These are phyloP conservation scores for Heterotis niloticus DNA, from an alignment of 2,113 vertebrate genomes.

Conservation along the genomic window DNA sequence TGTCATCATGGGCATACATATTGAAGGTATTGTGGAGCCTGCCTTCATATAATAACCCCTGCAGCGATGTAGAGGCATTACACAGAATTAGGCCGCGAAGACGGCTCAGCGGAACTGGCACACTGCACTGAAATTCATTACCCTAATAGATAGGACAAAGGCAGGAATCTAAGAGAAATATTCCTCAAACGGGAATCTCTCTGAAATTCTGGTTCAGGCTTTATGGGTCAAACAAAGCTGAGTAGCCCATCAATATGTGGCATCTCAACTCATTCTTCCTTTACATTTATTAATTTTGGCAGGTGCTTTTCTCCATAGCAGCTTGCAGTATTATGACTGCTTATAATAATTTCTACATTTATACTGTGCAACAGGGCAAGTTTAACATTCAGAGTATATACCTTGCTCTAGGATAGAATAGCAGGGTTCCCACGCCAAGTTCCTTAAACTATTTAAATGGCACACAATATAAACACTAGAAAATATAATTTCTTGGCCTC, in stretches of 20 bases:
- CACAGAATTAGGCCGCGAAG: constrained; percentile 64
- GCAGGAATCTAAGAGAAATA: constrained; percentile 55
- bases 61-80: constrained; percentile 64
- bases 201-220: constrained; percentile 26
- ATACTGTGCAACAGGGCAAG: no score
- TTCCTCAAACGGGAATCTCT: constrained; percentile 38
- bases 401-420: no score
- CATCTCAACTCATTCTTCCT: not conserved
- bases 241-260: constrained; percentile 40
- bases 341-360: no score
- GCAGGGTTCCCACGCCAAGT: no score
- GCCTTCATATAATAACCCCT: constrained; percentile 67
- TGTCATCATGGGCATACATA: constrained; percentile 37
- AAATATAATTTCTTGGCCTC: no score
- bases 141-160: constrained; percentile 64
- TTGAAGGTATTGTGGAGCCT: constrained; percentile 67
- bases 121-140: constrained; percentile 65
- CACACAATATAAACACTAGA: no score
- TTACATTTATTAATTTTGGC: no score
- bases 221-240: constrained; percentile 32
- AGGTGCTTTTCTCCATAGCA: no score
- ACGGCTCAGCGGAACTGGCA: constrained; percentile 60
- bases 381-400: no score
- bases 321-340: no score
- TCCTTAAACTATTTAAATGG: no score